Evolutionary conservation across 92 coral and sea anemone genomes (phyloP).

Genomic region (Heteractis magnifica): DNA sequence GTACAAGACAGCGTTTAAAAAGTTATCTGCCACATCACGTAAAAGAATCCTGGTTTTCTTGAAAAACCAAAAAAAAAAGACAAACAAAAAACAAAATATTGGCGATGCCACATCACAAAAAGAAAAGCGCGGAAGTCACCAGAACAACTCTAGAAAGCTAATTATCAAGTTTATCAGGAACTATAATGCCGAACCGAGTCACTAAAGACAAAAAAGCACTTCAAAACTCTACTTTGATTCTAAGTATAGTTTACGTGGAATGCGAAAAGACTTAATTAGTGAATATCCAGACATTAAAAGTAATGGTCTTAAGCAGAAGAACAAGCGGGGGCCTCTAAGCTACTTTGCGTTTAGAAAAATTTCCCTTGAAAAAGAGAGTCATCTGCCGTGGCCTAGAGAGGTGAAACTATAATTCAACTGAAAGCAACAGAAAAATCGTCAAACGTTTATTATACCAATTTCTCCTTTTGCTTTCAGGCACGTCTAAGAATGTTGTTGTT

Average conservation of each 20-base stretch:
- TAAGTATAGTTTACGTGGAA: too few relatives aligned
- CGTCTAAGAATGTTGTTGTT: neutral
- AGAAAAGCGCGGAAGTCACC: neutral
- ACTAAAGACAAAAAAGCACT: too few relatives aligned
- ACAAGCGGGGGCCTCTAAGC: too few relatives aligned
- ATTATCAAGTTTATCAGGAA: neutral
- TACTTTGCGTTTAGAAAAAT: too few relatives aligned
- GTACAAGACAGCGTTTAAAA: neutral
- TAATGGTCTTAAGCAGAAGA: too few relatives aligned
- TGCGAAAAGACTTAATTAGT: too few relatives aligned
- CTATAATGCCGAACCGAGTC: neutral
- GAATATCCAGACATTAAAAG: too few relatives aligned
- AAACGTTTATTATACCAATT: neutral
- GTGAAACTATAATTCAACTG: neutral
- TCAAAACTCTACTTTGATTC: too few relatives aligned
- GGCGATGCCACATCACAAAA: slow-evolving; percentile 1
- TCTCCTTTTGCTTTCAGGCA: neutral
- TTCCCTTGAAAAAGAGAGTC: too few relatives aligned
- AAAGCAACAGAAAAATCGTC: neutral
- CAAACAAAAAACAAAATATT: slow-evolving; percentile 1
- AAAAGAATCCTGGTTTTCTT: neutral
- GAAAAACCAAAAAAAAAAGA: neutral
- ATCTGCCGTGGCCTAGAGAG: too few relatives aligned
- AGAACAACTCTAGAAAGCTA: neutral
- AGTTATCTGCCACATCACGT: neutral